A percentile compares a stretch with the other conserved stretches of the same genome.
phyloP scores from a whole-genome alignment of 53 echinoderm and acorn worm genomes.

The Stichopus horrens region DNA sequence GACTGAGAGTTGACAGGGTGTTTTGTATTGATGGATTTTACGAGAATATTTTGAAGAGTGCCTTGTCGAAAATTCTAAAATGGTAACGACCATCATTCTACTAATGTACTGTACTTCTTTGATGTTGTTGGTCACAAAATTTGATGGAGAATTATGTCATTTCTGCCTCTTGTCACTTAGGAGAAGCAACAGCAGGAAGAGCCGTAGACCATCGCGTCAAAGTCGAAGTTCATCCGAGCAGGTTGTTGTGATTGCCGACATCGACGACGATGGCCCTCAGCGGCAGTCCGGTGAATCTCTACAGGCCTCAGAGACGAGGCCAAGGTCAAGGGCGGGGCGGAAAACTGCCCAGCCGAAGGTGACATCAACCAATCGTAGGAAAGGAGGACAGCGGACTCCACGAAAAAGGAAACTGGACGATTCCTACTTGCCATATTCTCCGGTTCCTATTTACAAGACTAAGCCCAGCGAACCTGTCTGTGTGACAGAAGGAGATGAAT shows the following conservation, averaged over 20 bases:
- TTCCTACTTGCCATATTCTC: constrained; percentile 8
- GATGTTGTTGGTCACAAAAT: too few species aligned
- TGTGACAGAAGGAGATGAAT: neutral
- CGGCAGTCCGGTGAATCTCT: neutral
- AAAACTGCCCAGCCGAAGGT: neutral
- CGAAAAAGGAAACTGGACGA: constrained; percentile 12
- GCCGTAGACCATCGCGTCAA: neutral
- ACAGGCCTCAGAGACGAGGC: neutral
- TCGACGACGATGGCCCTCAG: neutral
- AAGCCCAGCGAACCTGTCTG: neutral
- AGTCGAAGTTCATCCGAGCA: constrained; percentile 7
- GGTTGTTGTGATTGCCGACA: neutral
- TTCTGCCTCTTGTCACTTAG: neutral
- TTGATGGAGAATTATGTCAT: too few species aligned
- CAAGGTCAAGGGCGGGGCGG: neutral
- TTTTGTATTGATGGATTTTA: too few species aligned
- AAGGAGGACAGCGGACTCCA: neutral
- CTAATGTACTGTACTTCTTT: too few species aligned
- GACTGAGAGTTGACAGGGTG: too few species aligned
- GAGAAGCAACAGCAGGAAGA: constrained; percentile 5
- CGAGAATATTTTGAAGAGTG: too few species aligned
- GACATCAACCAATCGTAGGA: neutral
- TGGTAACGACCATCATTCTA: too few species aligned
- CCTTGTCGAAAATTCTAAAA: too few species aligned
- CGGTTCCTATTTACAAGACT: constrained; percentile 23